Evolutionary conservation across 64 coral and sea anemone genomes (phyloP).

Genomic region (Montipora efflorescens): DNA sequence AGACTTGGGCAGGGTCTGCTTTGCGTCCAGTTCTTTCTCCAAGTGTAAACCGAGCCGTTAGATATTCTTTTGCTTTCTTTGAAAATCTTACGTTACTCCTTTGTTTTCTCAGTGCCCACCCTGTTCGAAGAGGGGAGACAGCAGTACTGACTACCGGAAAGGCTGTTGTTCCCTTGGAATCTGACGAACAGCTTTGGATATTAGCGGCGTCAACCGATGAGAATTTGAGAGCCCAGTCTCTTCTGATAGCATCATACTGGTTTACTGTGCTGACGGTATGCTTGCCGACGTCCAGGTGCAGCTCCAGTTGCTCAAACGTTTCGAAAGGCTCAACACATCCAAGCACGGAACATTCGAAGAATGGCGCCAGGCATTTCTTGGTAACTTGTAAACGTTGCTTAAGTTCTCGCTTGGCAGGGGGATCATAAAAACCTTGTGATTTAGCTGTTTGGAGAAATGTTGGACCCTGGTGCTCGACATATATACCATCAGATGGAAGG

Average conservation of each 20-base stretch:
- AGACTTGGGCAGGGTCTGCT: constrained; percentile 64
- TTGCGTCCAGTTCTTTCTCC: constrained; percentile 79
- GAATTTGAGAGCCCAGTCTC: constrained; percentile 75
- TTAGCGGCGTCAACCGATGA: constrained; percentile 48
- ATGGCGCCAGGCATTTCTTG: background rate
- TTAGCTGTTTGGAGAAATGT: constrained; percentile 55
- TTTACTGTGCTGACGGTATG: constrained; percentile 49
- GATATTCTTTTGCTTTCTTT: constrained; percentile 72
- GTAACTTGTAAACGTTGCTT: constrained; percentile 6
- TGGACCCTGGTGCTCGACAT: constrained; percentile 62
- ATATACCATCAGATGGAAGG: constrained; percentile 15
- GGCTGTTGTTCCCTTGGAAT: background rate
- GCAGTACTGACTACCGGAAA: background rate
- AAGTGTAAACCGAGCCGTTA: constrained; percentile 62
- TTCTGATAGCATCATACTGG: constrained; percentile 80
- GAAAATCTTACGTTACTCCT: constrained; percentile 67
- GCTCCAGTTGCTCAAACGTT: constrained; percentile 61
- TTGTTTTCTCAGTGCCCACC: constrained; percentile 71
- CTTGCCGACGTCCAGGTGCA: constrained; percentile 80
- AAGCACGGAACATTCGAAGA: constrained; percentile 56
- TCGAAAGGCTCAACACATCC: constrained; percentile 66
- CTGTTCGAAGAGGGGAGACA: constrained; percentile 8
- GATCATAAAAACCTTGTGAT: constrained; percentile 43
- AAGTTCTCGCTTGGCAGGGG: constrained; percentile 31
- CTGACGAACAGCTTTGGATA: background rate